Evolutionary conservation across 2,888 invertebrate species (phyloP).

Genomic region (Limenitis camilla): DNA sequence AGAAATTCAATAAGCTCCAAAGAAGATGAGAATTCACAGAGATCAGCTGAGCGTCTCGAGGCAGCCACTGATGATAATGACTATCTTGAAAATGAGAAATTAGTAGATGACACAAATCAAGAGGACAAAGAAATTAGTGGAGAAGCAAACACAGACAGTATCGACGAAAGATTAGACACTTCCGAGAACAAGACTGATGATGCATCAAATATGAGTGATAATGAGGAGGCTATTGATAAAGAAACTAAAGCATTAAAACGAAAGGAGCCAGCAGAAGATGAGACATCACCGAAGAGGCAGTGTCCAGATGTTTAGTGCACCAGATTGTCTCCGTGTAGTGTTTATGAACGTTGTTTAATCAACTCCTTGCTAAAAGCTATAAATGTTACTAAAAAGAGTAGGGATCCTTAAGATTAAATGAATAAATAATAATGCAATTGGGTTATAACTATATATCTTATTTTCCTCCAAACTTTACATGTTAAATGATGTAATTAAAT

Average conservation of each 20-base stretch:
- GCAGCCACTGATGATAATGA: constrained; percentile 45
- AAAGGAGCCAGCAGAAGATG: constrained; percentile 53
- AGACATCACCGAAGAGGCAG: constrained; percentile 62
- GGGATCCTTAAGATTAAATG: constrained; percentile 60
- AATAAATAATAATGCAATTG: constrained; percentile 40
- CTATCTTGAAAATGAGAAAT: constrained; percentile 43
- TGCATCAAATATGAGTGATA: constrained; percentile 37
- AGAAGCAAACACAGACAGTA: constrained; percentile 19
- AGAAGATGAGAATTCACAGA: constrained; percentile 43
- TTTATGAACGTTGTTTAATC: constrained; percentile 40
- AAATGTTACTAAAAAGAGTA: constrained; percentile 32
- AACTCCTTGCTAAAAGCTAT: constrained; percentile 40
- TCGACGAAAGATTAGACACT: constrained; percentile 37
- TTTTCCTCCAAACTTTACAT: background rate
- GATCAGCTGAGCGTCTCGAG: constrained; percentile 53
- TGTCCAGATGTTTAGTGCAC: constrained; percentile 40
- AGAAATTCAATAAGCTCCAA: constrained; percentile 37
- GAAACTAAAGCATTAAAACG: constrained; percentile 51
- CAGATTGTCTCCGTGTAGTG: constrained; percentile 31
- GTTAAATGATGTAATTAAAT: background rate
- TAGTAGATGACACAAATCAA: constrained; percentile 33
- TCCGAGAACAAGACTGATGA: constrained; percentile 42
- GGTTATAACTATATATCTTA: constrained; percentile 39
- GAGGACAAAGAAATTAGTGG: constrained; percentile 27
- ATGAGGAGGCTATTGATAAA: constrained; percentile 35